Conservation (phyloP, 2,797 vertebrate species). For the Pyrocephalus nanus region DNA sequence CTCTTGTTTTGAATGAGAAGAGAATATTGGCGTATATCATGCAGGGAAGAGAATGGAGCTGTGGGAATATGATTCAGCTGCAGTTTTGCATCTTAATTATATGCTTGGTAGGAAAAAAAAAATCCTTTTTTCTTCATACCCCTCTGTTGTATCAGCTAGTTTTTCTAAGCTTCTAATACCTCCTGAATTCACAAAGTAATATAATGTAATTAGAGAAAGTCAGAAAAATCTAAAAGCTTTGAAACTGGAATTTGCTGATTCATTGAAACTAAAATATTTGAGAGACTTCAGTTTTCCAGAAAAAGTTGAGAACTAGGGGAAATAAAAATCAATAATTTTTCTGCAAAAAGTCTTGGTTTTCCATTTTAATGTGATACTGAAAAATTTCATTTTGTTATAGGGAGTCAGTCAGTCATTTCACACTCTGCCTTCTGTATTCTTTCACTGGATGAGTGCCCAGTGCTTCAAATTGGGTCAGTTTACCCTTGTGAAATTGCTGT, state of each 20-base stretch:
- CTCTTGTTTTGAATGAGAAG: background rate
- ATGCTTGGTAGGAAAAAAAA: background rate
- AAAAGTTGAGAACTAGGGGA: background rate
- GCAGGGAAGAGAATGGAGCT: background rate
- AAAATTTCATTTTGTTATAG: background rate
- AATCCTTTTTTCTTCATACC: background rate
- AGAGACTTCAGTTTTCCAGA: background rate
- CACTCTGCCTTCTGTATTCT: background rate
- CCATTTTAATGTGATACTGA: background rate
- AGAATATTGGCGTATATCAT: background rate
- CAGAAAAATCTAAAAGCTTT: background rate
- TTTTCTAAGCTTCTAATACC: background rate
- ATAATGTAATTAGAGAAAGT: background rate
- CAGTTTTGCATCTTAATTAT: background rate
- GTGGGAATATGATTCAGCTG: background rate
- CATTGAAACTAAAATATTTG: background rate
- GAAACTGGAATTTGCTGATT: background rate
- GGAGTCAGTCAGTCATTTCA: conserved; percentile 24
- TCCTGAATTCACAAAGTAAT: background rate
- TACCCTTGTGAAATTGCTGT: conserved; percentile 40
- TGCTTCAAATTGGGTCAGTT: conserved; percentile 30
- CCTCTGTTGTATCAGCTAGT: background rate
- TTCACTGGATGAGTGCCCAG: conserved; percentile 11
- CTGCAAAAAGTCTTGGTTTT: background rate
- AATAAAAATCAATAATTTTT: background rate